These are phyloP conservation scores for Schizopygopsis malacanthus DNA, from an alignment of 2,797 vertebrate genomes.

Conservation along the genomic window DNA sequence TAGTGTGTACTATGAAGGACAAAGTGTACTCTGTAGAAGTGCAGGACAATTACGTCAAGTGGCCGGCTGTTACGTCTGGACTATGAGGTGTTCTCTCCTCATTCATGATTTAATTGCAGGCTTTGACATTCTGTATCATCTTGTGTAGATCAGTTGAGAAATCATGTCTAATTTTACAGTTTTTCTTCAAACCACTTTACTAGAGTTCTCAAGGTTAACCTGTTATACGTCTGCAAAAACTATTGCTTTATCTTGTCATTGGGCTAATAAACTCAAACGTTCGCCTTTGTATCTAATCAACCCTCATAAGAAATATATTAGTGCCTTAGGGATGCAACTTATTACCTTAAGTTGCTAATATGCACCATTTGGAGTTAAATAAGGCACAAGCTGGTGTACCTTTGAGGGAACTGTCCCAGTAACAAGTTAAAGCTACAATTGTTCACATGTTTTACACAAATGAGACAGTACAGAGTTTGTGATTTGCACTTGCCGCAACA, in stretches of 20 bases:
- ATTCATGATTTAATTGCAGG: not conserved
- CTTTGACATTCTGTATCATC: not conserved
- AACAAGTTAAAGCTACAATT: not conserved
- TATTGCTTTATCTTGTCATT: not conserved
- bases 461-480: not conserved
- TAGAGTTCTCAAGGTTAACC: slow-evolving; percentile 20
- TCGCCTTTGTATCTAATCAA: not conserved
- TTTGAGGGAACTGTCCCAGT: not conserved
- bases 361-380: not conserved
- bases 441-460: not conserved
- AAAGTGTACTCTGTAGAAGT: not conserved
- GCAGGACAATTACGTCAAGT: slow-evolving; percentile 20
- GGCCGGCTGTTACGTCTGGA: slow-evolving; percentile 4
- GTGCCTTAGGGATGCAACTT: no score
- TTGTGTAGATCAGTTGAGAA: not conserved
- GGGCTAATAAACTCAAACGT: not conserved
- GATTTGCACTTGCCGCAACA: not conserved
- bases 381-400: not conserved
- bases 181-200: not conserved
- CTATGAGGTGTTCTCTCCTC: not conserved
- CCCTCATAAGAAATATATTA: not conserved
- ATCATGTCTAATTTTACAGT: not conserved
- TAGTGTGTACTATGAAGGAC: slow-evolving; percentile 41
- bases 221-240: not conserved
- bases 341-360: not conserved